Conservation (phyloP, 2,113 vertebrate species). For the Urocitellus parryii region DNA sequence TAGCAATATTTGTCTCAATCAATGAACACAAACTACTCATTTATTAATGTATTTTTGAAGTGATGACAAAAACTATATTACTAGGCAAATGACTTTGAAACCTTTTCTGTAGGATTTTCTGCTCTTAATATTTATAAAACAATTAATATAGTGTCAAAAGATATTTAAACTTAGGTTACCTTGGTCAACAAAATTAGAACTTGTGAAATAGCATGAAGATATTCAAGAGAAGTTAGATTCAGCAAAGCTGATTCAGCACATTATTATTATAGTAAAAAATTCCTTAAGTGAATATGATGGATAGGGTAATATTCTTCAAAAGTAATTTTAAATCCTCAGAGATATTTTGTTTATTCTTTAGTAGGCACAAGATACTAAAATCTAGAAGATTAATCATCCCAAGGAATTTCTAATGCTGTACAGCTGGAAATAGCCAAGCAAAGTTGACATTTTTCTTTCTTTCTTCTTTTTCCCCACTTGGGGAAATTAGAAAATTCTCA, state of each 20-base stretch:
- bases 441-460: not conserved
- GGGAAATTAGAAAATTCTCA: not conserved
- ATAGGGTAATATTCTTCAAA: constrained; percentile 66
- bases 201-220: constrained; percentile 52
- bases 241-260: constrained; percentile 61
- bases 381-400: constrained; percentile 27
- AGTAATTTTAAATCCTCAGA: constrained; percentile 69
- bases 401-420: constrained; percentile 16
- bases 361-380: constrained; percentile 21
- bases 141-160: constrained; percentile 21
- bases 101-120: not conserved
- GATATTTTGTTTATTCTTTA: constrained; percentile 35
- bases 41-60: not conserved
- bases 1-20: not conserved
- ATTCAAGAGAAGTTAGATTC: constrained; percentile 20
- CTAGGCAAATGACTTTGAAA: not conserved
- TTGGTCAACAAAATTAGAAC: constrained; percentile 57
- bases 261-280: constrained; percentile 34
- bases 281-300: constrained; percentile 65
- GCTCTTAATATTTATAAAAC: constrained; percentile 15
- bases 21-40: constrained; percentile 29
- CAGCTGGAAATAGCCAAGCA: not conserved
- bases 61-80: not conserved
- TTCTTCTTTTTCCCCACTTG: not conserved
- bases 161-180: constrained; percentile 14